A percentile compares a stretch with the other conserved stretches of the same genome.
Evolutionary conservation across 2,888 invertebrate genomes (phyloP).

Genomic region (Heliconius ismenius): DNA sequence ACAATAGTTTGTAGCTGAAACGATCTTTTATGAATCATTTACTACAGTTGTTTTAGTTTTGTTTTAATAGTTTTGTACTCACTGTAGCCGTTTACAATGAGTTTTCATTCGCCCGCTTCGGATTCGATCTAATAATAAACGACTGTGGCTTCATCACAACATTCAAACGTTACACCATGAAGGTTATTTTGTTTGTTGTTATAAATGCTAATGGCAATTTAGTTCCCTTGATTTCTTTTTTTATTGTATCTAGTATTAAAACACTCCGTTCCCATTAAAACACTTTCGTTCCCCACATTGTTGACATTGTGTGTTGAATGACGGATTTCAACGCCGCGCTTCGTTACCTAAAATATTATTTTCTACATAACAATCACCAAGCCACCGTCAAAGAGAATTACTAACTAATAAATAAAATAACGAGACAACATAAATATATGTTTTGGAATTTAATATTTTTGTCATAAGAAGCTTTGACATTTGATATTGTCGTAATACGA

Average conservation of each 20-base stretch:
- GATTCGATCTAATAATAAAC: constrained; percentile 13
- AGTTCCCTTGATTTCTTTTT: no score
- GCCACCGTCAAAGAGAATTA: no score
- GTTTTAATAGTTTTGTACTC: constrained; percentile 14
- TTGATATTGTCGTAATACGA: neutral
- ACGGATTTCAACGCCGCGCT: no score
- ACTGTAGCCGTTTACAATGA: neutral
- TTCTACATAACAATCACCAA: no score
- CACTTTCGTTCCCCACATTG: no score
- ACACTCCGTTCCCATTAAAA: no score
- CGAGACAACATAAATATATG: neutral
- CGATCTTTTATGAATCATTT: constrained; percentile 9
- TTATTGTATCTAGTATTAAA: no score
- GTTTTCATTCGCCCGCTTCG: neutral
- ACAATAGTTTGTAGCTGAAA: neutral
- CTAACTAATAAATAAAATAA: no score
- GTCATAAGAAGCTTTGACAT: neutral
- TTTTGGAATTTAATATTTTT: neutral
- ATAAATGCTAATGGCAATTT: neutral
- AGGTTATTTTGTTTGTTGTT: no score
- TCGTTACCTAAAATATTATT: no score
- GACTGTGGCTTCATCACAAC: constrained; percentile 6
- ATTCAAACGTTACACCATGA: constrained; percentile 12
- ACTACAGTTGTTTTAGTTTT: neutral
- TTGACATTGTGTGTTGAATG: no score